Evolutionary conservation across 2,797 vertebrate genomes (phyloP).

Genomic region (Glossophaga mutica): DNA sequence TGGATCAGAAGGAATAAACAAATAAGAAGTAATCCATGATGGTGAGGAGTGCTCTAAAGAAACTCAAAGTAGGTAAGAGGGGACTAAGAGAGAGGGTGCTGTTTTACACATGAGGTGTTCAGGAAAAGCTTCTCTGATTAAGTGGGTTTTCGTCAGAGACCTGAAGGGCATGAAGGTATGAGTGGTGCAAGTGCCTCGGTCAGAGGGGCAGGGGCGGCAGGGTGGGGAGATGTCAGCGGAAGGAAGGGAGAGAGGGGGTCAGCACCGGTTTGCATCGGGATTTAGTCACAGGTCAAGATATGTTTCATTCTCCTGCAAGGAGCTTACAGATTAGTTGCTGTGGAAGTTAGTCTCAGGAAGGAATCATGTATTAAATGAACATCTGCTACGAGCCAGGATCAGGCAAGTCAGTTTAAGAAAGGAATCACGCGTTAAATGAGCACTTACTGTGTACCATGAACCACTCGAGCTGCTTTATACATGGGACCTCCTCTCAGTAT

Average conservation of each 20-base stretch:
- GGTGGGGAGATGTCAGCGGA: not conserved
- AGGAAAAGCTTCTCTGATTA: not conserved
- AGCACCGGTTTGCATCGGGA: fast-evolving
- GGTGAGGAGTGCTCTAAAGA: not conserved
- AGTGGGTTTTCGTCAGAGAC: not conserved
- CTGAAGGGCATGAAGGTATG: not conserved
- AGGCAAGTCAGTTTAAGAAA: not conserved
- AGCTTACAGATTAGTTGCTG: not conserved
- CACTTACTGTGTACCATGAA: not conserved
- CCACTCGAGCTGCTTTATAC: not conserved
- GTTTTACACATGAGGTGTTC: not conserved
- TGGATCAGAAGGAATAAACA: not conserved
- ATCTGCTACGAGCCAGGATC: not conserved
- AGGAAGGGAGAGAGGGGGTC: not conserved
- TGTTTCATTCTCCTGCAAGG: not conserved
- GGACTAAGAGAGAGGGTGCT: fast-evolving
- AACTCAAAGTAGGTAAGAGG: not conserved
- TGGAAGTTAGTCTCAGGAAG: not conserved
- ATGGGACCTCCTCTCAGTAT: not conserved
- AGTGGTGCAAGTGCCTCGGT: fast-evolving
- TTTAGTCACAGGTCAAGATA: not conserved
- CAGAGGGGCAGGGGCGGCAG: not conserved
- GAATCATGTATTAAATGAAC: not conserved
- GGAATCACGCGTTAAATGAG: not conserved
- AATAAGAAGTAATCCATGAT: not conserved